A percentile compares a stretch with the other conserved stretches of the same genome.
Conservation (phyloP, 2,888 invertebrate genomes). For the Neocrepidodera transversa region DNA sequence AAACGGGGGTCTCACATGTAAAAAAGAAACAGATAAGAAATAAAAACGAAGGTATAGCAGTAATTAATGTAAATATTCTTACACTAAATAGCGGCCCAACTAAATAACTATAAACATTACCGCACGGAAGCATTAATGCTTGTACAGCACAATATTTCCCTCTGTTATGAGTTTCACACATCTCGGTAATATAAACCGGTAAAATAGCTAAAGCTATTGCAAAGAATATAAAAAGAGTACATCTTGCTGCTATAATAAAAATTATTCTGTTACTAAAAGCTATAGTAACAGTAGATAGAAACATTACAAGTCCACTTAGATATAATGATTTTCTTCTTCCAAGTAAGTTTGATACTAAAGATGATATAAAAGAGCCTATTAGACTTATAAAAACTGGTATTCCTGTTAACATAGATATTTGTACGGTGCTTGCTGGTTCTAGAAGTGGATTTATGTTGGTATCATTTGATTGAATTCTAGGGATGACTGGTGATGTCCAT, state of each 20-base stretch:
- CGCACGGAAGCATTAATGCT: not conserved
- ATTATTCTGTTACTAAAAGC: constrained; percentile 12
- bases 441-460: not conserved
- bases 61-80: constrained; percentile 16
- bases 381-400: constrained; percentile 4
- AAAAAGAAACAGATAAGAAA: not conserved
- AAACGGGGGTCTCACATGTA: constrained; percentile 17
- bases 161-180: constrained; percentile 25
- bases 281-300: not conserved
- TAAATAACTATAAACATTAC: constrained; percentile 15
- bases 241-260: not conserved
- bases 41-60: constrained; percentile 1
- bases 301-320: not conserved
- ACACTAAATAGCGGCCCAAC: constrained; percentile 15
- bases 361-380: not conserved
- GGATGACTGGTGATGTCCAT: constrained; percentile 7
- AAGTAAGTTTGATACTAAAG: constrained; percentile 4
- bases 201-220: not conserved
- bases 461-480: constrained; percentile 1
- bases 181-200: constrained; percentile 15
- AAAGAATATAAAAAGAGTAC: not conserved
- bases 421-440: not conserved
- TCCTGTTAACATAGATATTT: constrained; percentile 14
- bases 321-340: constrained; percentile 16
- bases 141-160: constrained; percentile 14